Evolutionary conservation across 2,797 vertebrate genomes (phyloP).

Genomic region (Chloroceryle amazona): DNA sequence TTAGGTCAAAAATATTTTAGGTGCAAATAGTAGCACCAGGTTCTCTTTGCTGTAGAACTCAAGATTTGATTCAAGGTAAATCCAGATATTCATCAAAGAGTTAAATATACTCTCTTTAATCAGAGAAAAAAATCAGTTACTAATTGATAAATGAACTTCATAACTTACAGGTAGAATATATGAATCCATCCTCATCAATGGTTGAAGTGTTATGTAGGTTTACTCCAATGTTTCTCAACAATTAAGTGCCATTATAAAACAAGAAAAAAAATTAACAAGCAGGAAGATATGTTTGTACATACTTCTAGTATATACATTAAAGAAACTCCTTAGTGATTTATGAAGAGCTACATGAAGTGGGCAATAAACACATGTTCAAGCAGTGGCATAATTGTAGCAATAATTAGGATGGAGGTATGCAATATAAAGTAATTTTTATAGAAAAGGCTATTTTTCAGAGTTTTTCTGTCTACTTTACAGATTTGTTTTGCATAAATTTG

Average conservation of each 20-base stretch:
- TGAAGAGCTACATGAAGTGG: conserved; percentile 16
- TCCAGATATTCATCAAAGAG: background rate
- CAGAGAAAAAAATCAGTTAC: background rate
- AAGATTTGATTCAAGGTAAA: background rate
- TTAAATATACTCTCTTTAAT: background rate
- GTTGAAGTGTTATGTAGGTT: background rate
- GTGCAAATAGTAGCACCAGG: background rate
- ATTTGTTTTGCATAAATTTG: background rate
- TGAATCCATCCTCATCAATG: background rate
- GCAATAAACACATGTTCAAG: conserved; percentile 42
- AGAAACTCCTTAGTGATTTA: conserved; percentile 34
- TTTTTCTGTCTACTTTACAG: background rate
- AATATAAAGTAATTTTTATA: conserved; percentile 18
- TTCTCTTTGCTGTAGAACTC: background rate
- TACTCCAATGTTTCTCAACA: conserved; percentile 28
- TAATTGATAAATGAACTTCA: background rate
- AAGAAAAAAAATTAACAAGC: background rate
- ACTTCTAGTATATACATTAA: background rate
- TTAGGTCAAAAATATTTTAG: background rate
- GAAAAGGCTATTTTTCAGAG: conserved; percentile 10
- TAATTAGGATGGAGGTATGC: conserved; percentile 37
- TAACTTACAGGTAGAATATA: background rate
- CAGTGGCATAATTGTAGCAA: background rate
- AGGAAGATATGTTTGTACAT: background rate
- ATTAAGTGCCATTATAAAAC: background rate